Conservation (phyloP, 2,888 invertebrate genomes). For the Ligdia adustata region DNA sequence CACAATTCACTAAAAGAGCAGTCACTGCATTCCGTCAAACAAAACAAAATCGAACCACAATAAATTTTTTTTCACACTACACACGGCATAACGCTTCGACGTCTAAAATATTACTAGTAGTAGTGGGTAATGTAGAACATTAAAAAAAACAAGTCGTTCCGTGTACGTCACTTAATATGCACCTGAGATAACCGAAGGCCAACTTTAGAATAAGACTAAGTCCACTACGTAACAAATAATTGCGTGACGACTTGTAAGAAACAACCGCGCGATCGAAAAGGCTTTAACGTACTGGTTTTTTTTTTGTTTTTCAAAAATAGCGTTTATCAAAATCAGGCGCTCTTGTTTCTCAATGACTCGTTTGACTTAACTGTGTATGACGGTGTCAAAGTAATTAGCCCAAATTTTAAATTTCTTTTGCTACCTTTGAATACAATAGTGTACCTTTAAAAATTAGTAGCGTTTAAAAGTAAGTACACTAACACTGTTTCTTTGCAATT, state of each 20-base stretch:
- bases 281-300: not conserved
- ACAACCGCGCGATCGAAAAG: not conserved
- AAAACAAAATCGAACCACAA: not conserved
- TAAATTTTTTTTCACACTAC: not conserved
- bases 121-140: no score
- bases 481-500: no score
- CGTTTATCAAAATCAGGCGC: not conserved
- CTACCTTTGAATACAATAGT: no score
- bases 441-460: no score
- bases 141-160: conserved; percentile 10
- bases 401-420: no score
- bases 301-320: conserved; percentile 1
- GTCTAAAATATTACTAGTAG: conserved; percentile 3
- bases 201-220: no score
- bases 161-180: conserved; percentile 13
- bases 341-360: not conserved
- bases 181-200: not conserved
- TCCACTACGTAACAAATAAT: not conserved
- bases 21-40: not conserved
- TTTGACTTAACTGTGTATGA: no score
- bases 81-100: conserved; percentile 11
- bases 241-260: not conserved
- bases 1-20: no score
- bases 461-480: no score
- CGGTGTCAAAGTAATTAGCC: no score